phyloP scores from a whole-genome alignment of 2,888 invertebrate genomes.

The Amblyteles armatorius region DNA sequence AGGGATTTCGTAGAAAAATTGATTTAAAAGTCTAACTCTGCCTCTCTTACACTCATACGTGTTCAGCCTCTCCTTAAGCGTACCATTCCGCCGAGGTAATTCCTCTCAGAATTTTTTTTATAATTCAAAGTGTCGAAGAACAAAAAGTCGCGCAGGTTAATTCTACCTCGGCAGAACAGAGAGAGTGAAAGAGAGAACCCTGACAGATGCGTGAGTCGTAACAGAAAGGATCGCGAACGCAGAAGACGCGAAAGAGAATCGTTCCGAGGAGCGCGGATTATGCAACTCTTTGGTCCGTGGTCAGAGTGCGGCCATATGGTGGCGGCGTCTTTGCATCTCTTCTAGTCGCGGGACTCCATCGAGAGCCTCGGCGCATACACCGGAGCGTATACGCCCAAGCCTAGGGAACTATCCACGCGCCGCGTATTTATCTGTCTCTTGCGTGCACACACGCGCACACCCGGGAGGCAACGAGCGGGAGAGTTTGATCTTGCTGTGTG shows the following conservation, averaged over 20 bases:
- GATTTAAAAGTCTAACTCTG: no score
- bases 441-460: slow-evolving; percentile 4
- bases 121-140: neutral
- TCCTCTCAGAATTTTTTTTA: no score
- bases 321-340: slow-evolving; percentile 81
- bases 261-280: slow-evolving; percentile 74
- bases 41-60: no score
- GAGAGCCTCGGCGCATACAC: slow-evolving; percentile 65
- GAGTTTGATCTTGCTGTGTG: slow-evolving; percentile 49
- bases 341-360: slow-evolving; percentile 73
- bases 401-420: slow-evolving; percentile 34
- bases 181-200: slow-evolving; percentile 40
- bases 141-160: slow-evolving; percentile 40
- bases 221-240: slow-evolving; percentile 60
- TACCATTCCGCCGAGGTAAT: no score
- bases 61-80: no score
- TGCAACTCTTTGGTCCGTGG: slow-evolving; percentile 73
- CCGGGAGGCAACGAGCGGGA: slow-evolving; percentile 34
- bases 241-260: slow-evolving; percentile 53
- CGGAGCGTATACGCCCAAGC: slow-evolving; percentile 65
- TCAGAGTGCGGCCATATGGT: slow-evolving; percentile 77
- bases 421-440: slow-evolving; percentile 53
- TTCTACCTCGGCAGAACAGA: slow-evolving; percentile 41
- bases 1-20: no score
- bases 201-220: slow-evolving; percentile 82